A percentile compares a stretch with the other conserved stretches of the same genome.
These are phyloP conservation scores for Acromyrmex heyeri DNA, from an alignment of 1,140 invertebrate genomes.

Conservation along the genomic window DNA sequence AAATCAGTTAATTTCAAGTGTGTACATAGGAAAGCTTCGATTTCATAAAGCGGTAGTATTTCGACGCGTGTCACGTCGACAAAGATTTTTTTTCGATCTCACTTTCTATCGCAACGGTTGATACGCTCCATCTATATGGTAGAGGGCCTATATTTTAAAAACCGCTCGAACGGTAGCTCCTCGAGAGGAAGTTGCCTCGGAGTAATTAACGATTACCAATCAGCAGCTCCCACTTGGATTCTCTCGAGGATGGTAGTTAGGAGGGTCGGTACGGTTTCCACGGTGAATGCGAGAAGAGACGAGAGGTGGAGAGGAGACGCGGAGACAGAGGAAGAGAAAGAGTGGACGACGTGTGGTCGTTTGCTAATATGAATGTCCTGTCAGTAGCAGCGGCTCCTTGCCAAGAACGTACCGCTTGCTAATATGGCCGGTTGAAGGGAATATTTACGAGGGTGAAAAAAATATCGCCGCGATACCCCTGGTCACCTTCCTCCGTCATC, in stretches of 20 bases:
- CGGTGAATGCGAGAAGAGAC: constrained; percentile 36
- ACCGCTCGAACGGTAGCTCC: constrained; percentile 52
- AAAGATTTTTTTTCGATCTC: constrained; percentile 40
- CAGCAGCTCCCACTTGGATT: constrained; percentile 72
- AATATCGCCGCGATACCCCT: constrained; percentile 73
- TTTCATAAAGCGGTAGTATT: background rate
- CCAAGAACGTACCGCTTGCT: constrained; percentile 83
- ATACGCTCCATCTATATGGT: constrained; percentile 7
- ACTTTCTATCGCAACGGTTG: constrained; percentile 24
- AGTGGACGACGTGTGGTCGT: constrained; percentile 71
- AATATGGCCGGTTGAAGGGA: constrained; percentile 81
- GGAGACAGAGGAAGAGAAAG: constrained; percentile 71
- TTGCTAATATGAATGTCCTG: constrained; percentile 84
- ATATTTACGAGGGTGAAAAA: constrained; percentile 84
- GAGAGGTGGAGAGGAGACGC: constrained; percentile 48
- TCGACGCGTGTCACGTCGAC: background rate
- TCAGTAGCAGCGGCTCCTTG: constrained; percentile 84
- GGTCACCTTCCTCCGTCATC: constrained; percentile 55
- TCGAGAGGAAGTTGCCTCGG: constrained; percentile 67
- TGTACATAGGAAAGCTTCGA: background rate
- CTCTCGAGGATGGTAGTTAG: constrained; percentile 63
- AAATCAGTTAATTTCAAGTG: background rate
- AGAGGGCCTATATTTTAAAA: constrained; percentile 65
- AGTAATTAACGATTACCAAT: constrained; percentile 80
- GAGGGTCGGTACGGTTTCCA: constrained; percentile 59